These are phyloP conservation scores for Ptychadena robeensis DNA, from an alignment of 2,797 vertebrate genomes.

Conservation along the genomic window DNA sequence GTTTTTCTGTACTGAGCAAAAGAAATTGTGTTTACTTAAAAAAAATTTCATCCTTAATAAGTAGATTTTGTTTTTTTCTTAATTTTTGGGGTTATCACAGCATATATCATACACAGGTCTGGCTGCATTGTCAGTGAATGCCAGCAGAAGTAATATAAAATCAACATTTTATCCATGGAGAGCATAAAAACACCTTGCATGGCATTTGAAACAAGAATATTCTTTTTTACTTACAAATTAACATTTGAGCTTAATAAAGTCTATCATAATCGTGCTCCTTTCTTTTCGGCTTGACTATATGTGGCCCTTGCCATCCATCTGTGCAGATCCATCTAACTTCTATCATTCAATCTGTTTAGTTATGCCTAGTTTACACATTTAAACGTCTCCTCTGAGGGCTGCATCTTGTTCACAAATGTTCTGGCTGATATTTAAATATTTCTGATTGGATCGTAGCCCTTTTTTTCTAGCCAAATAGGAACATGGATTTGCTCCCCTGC, in stretches of 20 bases:
- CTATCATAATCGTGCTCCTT: neutral
- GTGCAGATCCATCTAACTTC: slow-evolving; percentile 11
- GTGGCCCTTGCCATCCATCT: slow-evolving; percentile 37
- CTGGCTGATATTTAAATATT: slow-evolving; percentile 59
- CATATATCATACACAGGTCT: too few species aligned
- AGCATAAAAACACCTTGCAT: neutral
- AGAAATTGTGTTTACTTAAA: too few species aligned
- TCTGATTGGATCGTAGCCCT: slow-evolving; percentile 47
- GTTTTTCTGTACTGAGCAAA: too few species aligned
- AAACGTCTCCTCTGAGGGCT: slow-evolving; percentile 43
- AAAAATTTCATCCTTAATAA: too few species aligned
- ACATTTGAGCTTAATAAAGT: neutral
- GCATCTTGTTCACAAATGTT: slow-evolving; percentile 53
- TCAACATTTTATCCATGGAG: neutral
- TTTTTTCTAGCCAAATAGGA: slow-evolving; percentile 50
- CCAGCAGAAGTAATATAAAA: neutral
- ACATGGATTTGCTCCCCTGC: slow-evolving; percentile 55
- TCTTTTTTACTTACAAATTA: slow-evolving; percentile 1
- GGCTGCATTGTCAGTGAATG: too few species aligned
- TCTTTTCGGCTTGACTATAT: slow-evolving; percentile 24
- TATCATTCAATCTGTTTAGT: slow-evolving; percentile 46
- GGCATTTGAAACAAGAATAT: neutral
- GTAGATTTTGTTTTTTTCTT: too few species aligned
- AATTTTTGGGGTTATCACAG: too few species aligned
- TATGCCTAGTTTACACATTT: slow-evolving; percentile 53